Percentiles rank a stretch among this genome's conserved stretches.
Evolutionary conservation across 2,113 vertebrate species (phyloP).

Genomic region (Hippopotamus amphibius): DNA sequence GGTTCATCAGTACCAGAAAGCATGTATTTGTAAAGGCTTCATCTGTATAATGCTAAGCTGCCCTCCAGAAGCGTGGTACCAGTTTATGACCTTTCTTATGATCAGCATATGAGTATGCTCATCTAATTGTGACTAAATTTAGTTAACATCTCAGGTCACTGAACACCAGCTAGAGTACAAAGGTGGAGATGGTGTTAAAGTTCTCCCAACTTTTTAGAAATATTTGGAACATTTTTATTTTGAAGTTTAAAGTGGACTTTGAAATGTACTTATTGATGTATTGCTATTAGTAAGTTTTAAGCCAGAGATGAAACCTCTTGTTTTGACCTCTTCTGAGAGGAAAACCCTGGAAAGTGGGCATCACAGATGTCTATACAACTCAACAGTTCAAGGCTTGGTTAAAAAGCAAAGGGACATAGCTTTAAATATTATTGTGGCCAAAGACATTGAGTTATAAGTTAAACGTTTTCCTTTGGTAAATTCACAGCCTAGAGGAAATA

Average conservation of each 20-base stretch:
- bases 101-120: background rate
- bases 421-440: conserved; percentile 9
- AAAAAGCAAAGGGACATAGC: background rate
- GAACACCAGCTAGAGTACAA: background rate
- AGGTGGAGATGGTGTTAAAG: background rate
- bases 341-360: background rate
- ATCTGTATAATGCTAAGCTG: background rate
- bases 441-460: background rate
- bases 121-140: background rate
- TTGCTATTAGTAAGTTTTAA: background rate
- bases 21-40: background rate
- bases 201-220: background rate
- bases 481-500: background rate
- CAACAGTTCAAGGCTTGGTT: background rate
- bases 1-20: background rate
- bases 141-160: background rate
- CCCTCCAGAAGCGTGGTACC: background rate
- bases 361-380: background rate
- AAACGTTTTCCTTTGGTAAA: conserved; percentile 11
- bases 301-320: background rate
- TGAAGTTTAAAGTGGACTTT: conserved; percentile 1
- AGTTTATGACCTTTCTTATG: background rate
- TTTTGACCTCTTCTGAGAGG: background rate
- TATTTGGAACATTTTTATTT: background rate
- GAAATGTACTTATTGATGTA: background rate